phyloP scores from a whole-genome alignment of 1,140 invertebrate genomes.

The Idris sp. region DNA sequence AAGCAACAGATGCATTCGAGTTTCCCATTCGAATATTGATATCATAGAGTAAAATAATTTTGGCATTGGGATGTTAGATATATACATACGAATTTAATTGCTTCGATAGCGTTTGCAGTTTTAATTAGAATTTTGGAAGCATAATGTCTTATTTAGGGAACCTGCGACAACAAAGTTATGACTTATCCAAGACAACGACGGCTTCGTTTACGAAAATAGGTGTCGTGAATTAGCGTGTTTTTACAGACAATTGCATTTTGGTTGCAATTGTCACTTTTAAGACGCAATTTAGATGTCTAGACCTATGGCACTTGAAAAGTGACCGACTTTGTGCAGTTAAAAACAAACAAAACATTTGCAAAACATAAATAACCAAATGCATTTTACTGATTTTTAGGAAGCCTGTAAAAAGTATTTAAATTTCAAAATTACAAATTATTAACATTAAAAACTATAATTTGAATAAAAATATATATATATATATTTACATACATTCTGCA shows the following conservation, averaged over 20 bases:
- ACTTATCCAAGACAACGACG: constrained; percentile 15
- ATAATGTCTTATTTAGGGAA: constrained; percentile 38
- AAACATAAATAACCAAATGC: too few relatives aligned
- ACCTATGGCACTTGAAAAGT: not conserved
- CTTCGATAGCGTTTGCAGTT: constrained; percentile 23
- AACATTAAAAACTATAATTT: too few relatives aligned
- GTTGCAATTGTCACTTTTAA: constrained; percentile 23
- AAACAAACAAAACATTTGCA: too few relatives aligned
- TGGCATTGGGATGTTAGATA: not conserved
- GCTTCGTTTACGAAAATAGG: constrained; percentile 22
- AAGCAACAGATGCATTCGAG: too few relatives aligned
- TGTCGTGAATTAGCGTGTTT: constrained; percentile 29
- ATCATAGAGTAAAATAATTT: constrained; percentile 37
- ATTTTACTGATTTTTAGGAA: too few relatives aligned
- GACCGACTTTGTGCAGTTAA: not conserved
- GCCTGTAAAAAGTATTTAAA: too few relatives aligned
- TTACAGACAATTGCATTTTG: constrained; percentile 9
- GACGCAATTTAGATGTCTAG: constrained; percentile 33
- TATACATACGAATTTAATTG: constrained; percentile 7
- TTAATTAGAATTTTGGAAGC: constrained; percentile 37
- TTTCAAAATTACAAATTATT: too few relatives aligned
- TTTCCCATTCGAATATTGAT: too few relatives aligned
- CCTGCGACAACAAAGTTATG: constrained; percentile 16
- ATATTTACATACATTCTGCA: too few relatives aligned
- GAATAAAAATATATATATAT: too few relatives aligned